phyloP scores from a whole-genome alignment of 2,113 vertebrate species.

The Callionymus lyra region DNA sequence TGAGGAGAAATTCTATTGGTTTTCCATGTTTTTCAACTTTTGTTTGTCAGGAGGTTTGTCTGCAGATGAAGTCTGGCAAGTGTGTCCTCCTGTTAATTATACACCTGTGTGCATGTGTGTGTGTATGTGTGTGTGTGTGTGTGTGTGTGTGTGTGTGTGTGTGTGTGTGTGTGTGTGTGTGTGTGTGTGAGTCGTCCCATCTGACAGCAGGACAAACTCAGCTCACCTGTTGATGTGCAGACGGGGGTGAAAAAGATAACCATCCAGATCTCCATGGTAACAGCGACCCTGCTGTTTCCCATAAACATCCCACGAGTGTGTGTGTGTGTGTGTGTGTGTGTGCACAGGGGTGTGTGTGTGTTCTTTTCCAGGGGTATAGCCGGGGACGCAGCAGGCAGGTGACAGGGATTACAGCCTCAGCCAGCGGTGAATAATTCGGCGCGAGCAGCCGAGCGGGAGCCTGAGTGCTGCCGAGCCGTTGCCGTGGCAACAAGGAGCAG shows the following conservation, averaged over 20 bases:
- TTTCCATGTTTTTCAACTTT: too few relatives aligned
- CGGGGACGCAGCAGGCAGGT: constrained; percentile 37
- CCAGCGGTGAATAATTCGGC: constrained; percentile 28
- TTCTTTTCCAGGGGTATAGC: constrained; percentile 41
- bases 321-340: constrained; percentile 11
- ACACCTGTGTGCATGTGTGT: not conserved
- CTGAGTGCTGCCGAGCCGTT: constrained; percentile 40
- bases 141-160: not conserved
- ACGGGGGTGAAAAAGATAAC: constrained; percentile 26
- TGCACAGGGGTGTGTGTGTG: constrained; percentile 25
- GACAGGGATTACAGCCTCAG: constrained; percentile 50
- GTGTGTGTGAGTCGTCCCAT: constrained; percentile 9
- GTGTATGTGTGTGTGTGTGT: not conserved
- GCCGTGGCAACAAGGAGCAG: constrained; percentile 52
- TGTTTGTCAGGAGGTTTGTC: too few relatives aligned
- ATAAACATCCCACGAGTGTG: constrained; percentile 5
- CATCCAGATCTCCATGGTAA: constrained; percentile 56
- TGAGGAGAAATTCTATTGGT: too few relatives aligned
- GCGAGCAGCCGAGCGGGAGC: constrained; percentile 14
- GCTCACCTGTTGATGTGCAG: constrained; percentile 53
- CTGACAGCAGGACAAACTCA: constrained; percentile 27
- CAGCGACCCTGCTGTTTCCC: constrained; percentile 29
- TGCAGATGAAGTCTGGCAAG: too few relatives aligned
- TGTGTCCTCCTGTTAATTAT: too few relatives aligned
- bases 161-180: too few relatives aligned